These are phyloP conservation scores for Labeo catla DNA, from an alignment of 2,113 vertebrate genomes.

Conservation along the genomic window DNA sequence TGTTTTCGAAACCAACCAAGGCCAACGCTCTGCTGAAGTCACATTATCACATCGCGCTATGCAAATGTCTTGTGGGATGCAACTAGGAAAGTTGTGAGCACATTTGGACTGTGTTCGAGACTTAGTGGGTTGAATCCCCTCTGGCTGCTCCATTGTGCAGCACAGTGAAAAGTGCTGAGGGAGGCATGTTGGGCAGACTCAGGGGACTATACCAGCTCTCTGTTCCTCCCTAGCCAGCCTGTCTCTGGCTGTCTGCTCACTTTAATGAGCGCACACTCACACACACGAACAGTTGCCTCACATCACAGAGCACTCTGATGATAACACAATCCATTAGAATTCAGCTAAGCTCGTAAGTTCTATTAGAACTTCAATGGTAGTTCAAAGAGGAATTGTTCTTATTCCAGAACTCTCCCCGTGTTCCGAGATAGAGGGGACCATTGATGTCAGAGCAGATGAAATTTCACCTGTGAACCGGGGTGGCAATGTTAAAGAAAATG, in stretches of 20 bases:
- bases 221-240: slow-evolving; percentile 33
- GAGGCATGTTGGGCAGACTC: slow-evolving; percentile 55
- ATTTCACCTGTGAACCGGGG: slow-evolving; percentile 9
- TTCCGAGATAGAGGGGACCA: not conserved
- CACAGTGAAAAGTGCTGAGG: slow-evolving; percentile 63
- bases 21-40: not conserved
- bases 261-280: slow-evolving; percentile 37
- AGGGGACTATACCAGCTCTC: slow-evolving; percentile 49
- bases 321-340: slow-evolving; percentile 35
- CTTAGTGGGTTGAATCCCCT: slow-evolving; percentile 9
- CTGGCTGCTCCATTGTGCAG: slow-evolving; percentile 41
- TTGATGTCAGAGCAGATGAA: not conserved
- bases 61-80: not conserved
- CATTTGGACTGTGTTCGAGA: not conserved
- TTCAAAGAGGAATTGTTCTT: slow-evolving; percentile 27
- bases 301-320: slow-evolving; percentile 41
- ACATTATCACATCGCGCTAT: not conserved
- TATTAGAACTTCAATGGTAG: slow-evolving; percentile 28
- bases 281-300: slow-evolving; percentile 8
- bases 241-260: slow-evolving; percentile 50
- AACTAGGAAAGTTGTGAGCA: slow-evolving; percentile 18
- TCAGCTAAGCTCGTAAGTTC: slow-evolving; percentile 25
- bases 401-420: not conserved
- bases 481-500: not conserved
- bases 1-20: slow-evolving; percentile 1